Evolutionary conservation across 2,797 vertebrate species (phyloP).

Genomic region (Sorex maritimensis): DNA sequence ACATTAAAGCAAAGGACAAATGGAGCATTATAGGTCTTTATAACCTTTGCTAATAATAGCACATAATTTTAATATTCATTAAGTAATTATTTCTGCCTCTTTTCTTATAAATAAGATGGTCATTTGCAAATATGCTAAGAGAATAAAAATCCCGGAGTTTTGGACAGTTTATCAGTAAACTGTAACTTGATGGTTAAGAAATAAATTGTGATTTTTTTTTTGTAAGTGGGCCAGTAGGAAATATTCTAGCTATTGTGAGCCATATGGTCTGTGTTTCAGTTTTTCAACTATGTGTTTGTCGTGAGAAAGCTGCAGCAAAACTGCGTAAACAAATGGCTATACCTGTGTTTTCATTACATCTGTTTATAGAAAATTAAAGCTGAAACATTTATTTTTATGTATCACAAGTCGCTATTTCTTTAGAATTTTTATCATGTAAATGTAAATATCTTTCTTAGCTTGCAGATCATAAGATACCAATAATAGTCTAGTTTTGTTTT

Average conservation of each 20-base stretch:
- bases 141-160: not conserved
- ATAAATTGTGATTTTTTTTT: not conserved
- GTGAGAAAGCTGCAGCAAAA: not conserved
- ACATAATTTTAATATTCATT: not conserved
- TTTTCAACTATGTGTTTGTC: fast-evolving
- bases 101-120: conserved; percentile 15
- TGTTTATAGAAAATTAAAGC: conserved; percentile 3
- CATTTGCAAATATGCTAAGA: not conserved
- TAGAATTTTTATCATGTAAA: not conserved
- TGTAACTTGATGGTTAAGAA: not conserved
- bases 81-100: not conserved
- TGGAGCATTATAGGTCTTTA: not conserved
- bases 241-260: not conserved
- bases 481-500: not conserved
- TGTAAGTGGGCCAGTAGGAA: not conserved
- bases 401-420: not conserved
- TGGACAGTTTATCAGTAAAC: not conserved
- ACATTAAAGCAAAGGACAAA: conserved; percentile 23
- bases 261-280: not conserved
- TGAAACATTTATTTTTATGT: not conserved
- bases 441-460: not conserved
- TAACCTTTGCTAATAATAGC: not conserved
- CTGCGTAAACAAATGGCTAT: not conserved
- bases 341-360: not conserved
- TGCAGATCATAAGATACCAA: not conserved